phyloP scores from a whole-genome alignment of 1,140 invertebrate genomes.

The Nasonia giraulti region DNA sequence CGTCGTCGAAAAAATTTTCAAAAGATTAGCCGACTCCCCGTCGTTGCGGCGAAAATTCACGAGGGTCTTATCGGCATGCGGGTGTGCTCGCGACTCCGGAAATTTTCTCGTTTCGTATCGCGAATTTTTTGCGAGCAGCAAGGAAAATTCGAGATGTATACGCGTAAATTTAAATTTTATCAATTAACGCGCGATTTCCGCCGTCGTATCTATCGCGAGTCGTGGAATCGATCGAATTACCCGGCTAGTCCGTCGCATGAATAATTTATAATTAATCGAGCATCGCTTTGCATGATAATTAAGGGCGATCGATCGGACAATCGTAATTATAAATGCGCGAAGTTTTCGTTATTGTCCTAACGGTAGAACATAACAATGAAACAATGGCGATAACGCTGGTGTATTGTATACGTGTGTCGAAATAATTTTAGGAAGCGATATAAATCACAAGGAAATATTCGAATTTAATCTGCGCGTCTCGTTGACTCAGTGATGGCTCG shows the following conservation, averaged over 20 bases:
- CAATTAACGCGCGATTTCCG: too few species aligned
- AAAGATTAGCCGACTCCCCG: background rate
- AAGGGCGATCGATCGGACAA: background rate
- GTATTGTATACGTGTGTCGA: background rate
- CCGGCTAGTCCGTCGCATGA: background rate
- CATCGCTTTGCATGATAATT: conserved; percentile 5
- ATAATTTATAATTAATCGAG: conserved; percentile 38
- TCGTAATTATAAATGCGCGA: conserved; percentile 1
- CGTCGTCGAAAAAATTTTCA: background rate
- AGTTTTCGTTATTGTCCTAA: background rate
- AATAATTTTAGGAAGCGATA: background rate
- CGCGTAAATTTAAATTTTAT: too few species aligned
- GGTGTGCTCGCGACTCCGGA: background rate
- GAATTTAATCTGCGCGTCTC: background rate
- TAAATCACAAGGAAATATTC: background rate
- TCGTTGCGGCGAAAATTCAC: background rate
- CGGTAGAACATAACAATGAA: background rate
- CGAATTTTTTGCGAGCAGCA: background rate
- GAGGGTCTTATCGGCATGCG: background rate
- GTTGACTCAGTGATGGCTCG: background rate
- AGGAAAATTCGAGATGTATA: background rate
- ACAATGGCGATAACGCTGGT: background rate
- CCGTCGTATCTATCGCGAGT: background rate
- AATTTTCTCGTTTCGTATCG: conserved; percentile 4
- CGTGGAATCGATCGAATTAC: conserved; percentile 18